Base-by-base conservation (phyloP, 2,888 invertebrate genomes). In the Parnassius orleans region DNA sequence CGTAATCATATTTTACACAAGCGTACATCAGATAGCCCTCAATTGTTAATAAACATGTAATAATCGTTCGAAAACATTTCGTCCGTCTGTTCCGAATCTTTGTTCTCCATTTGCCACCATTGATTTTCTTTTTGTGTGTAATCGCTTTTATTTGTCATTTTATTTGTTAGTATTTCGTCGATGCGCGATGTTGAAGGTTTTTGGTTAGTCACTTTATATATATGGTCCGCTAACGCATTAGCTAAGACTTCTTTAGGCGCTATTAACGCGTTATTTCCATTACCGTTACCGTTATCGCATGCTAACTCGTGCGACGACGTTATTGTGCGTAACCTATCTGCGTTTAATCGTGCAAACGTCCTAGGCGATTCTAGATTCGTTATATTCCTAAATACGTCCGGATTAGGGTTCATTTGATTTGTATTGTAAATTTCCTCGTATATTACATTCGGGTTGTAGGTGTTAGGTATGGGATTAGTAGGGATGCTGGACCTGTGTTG, bases 171-270 rank as follows among this genome's bases (percentile, higher is more conserved):
- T 69, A 92, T 89, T 66, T 89, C 88, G 60, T 91, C 89, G 24
- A 92, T 86, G 5, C 85, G 79, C 9, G 90, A 88, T 57, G 90
- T 86, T 48, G 90, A 90, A 42, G 92, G 90, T 65, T 91, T 92
- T 66, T 92, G 92, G 84, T 92, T 92, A 69, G 92, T 92, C 58
- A 92, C 91, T 84, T 91, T 92, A 62, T 91, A 91, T 52, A 92
- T 92, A 54, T 92, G 92, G 67, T 92, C 90, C 0, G 82, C 90
- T 65, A 92, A 72, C 1, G 87, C 91, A 57, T 87, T 90, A 0
- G 92, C 89, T 67, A 92, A 67, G 0, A 91, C 87, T 15, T 88
- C 85, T 72, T 90, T 90, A 0, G 92, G 92, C 0, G 92, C 92
- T 67, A 92, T 85, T 2, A 91, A 67, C 1, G 63, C 57, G n/a